A percentile compares a stretch with the other conserved stretches of the same genome.
Evolutionary conservation across 1,140 invertebrate genomes (phyloP).

Genomic region (Episyrphus balteatus): DNA sequence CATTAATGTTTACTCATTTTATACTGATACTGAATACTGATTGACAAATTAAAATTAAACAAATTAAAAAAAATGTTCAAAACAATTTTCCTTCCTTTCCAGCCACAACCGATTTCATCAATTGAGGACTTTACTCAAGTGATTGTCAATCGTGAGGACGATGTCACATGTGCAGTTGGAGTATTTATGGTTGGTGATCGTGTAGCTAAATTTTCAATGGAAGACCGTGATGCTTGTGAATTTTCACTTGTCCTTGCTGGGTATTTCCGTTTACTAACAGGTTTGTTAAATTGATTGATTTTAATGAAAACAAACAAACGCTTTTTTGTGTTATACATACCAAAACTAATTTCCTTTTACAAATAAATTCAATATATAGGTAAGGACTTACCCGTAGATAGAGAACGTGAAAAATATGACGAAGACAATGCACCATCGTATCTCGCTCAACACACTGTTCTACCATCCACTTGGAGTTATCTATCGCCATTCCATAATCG

Average conservation of each 20-base stretch:
- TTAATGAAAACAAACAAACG: not conserved
- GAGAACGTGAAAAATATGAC: constrained; percentile 47
- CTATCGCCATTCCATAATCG: constrained; percentile 43
- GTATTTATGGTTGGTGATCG: constrained; percentile 49
- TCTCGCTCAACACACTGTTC: constrained; percentile 64
- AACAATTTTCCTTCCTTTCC: constrained; percentile 19
- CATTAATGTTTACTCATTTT: no score
- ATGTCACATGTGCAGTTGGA: constrained; percentile 54
- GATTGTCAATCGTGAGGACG: constrained; percentile 60
- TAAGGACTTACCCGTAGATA: constrained; percentile 46
- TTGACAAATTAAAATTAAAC: no score
- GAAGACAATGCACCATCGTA: constrained; percentile 65
- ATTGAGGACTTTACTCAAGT: constrained; percentile 66
- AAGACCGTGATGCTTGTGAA: constrained; percentile 74
- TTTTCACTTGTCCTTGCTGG: constrained; percentile 70
- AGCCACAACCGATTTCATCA: constrained; percentile 68
- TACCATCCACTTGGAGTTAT: constrained; percentile 72
- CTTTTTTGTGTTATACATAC: not conserved
- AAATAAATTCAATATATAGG: constrained; percentile 18
- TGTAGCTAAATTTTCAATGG: constrained; percentile 59
- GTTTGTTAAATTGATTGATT: constrained; percentile 8
- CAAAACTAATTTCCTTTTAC: not conserved
- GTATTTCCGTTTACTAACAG: constrained; percentile 56
- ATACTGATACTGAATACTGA: no score
- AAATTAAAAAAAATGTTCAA: no score